These are phyloP conservation scores for Mystacornis crossleyi DNA, from an alignment of 2,113 vertebrate genomes.

Conservation along the genomic window DNA sequence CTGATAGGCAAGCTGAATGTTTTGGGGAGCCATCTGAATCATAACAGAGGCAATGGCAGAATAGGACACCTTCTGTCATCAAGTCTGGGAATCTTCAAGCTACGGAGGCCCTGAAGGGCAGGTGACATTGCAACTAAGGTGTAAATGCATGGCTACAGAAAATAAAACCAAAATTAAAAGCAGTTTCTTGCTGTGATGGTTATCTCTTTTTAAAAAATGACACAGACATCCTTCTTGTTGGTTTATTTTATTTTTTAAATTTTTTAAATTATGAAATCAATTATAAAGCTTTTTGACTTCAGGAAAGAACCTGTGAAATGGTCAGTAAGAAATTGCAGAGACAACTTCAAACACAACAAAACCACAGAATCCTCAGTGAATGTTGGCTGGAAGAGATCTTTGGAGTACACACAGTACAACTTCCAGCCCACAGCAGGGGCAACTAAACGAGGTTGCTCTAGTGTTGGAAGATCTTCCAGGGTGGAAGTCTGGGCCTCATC, in stretches of 20 bases:
- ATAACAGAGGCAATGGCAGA: neutral
- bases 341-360: neutral
- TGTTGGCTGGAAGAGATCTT: neutral
- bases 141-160: neutral
- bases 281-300: neutral
- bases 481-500: neutral
- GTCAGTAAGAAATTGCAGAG: neutral
- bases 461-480: neutral
- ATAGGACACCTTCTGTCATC: neutral
- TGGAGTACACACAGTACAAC: neutral
- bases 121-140: neutral
- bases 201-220: neutral
- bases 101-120: accelerated
- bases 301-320: neutral
- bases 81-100: neutral
- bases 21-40: neutral
- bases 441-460: neutral
- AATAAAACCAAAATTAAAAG: neutral
- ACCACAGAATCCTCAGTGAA: neutral
- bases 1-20: neutral
- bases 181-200: neutral
- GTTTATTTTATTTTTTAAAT: neutral
- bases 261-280: neutral
- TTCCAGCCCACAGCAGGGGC: neutral
- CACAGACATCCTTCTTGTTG: neutral